phyloP scores from a whole-genome alignment of 2,113 vertebrate genomes.

The Eurystomus gularis region DNA sequence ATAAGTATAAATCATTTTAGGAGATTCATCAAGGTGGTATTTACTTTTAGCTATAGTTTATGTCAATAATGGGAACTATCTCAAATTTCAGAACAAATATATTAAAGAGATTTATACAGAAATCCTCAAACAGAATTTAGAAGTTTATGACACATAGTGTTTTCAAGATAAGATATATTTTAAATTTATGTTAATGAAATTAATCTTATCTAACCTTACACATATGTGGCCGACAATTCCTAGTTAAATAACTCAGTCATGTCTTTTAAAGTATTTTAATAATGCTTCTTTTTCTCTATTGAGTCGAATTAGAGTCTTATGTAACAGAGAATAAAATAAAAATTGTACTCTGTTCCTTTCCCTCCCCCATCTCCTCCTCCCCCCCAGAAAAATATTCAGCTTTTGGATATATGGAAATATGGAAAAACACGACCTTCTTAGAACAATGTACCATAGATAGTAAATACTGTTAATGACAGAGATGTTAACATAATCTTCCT shows the following conservation, averaged over 20 bases:
- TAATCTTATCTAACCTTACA: neutral
- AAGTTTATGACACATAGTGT: neutral
- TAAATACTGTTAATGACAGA: neutral
- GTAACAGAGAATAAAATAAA: neutral
- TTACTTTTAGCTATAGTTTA: neutral
- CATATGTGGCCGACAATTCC: neutral
- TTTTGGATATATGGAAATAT: neutral
- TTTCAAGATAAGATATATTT: neutral
- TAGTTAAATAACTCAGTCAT: neutral
- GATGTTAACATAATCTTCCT: neutral
- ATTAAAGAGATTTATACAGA: neutral
- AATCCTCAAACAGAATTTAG: neutral
- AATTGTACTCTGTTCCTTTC: neutral
- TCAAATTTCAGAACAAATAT: neutral
- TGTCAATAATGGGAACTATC: neutral
- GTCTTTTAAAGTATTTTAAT: neutral
- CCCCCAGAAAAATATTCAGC: neutral
- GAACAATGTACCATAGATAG: neutral
- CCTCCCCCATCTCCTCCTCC: fast-evolving
- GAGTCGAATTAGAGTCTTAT: neutral
- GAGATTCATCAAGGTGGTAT: neutral
- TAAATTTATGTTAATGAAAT: neutral
- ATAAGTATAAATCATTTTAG: neutral
- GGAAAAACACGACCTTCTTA: neutral
- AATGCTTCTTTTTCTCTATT: neutral